Evolutionary conservation across 1,140 invertebrate species (phyloP), one percentile per base, ranked within the genome.

Genomic region (Helicorthomorpha holstii): DNA sequence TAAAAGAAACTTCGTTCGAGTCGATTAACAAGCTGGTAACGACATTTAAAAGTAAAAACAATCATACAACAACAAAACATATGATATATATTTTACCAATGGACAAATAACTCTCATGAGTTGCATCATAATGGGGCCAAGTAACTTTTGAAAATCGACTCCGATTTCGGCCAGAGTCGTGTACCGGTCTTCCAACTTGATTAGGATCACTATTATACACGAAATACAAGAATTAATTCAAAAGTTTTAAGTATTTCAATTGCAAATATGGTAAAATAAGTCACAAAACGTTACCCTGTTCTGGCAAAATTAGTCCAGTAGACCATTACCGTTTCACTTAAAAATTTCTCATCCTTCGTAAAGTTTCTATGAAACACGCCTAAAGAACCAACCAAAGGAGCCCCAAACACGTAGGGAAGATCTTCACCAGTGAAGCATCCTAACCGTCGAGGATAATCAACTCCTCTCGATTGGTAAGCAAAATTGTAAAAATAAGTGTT

Each of bases 251-350:
- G n/a, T n/a, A n/a, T n/a, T n/a, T n/a, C n/a, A n/a, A n/a, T n/a
- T n/a, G n/a, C n/a, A n/a, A n/a, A n/a, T n/a, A n/a, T n/a, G n/a
- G n/a, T n/a, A n/a, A n/a, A n/a, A n/a, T n/a, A n/a, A n/a, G n/a
- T n/a, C n/a, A 7, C 16, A 34, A 34, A 7, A 34, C 29, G 45
- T 81, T 73, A 97, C 93, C 94, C 94, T n/a, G 83, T 87, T 65
- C 86, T 85, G 14, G 88, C 89, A 66, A 98, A 98, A 72, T 97
- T 98, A n/a, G 87, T 82, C 71, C 92, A 84, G 64, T 93, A 94
- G 25, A 83, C 78, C 75, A 98, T 95, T 47, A 94, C 83, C 51
- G 83, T 84, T 69, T 95, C 87, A 1, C 90, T 84, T 3, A 98
- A 73, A 48, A 81, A 77, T 49, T 83, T 76, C 72, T 98, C 93